Percentiles rank a stretch among this genome's conserved stretches.
These are phyloP conservation scores for Thumatha senex DNA, from an alignment of 2,888 invertebrate species.

Conservation along the genomic window DNA sequence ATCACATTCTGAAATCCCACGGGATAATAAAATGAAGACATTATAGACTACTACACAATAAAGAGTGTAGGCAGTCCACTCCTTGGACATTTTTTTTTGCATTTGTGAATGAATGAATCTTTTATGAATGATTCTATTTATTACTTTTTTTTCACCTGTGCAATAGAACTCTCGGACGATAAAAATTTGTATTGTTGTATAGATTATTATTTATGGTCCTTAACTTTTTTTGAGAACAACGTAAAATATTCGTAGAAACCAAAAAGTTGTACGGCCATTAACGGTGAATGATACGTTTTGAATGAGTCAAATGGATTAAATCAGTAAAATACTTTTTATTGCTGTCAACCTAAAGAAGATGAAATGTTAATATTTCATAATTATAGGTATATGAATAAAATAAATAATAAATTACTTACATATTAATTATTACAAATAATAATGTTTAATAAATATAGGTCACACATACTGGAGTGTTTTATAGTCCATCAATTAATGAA, in stretches of 20 bases:
- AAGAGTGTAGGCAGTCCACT: constrained; percentile 38
- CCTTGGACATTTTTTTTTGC: constrained; percentile 50
- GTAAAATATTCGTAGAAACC: constrained; percentile 29
- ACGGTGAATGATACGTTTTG: constrained; percentile 25
- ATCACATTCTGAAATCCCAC: constrained; percentile 60
- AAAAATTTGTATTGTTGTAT: constrained; percentile 78
- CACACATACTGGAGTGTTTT: too few species aligned
- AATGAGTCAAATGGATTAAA: constrained; percentile 16
- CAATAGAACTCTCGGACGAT: constrained; percentile 58
- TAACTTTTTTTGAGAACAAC: constrained; percentile 43
- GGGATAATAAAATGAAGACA: constrained; percentile 71
- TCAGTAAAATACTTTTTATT: constrained; percentile 7
- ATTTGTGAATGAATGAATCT: constrained; percentile 60
- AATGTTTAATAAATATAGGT: too few species aligned
- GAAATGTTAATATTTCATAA: too few species aligned
- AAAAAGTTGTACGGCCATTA: constrained; percentile 24
- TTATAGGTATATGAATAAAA: too few species aligned
- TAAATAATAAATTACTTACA: too few species aligned
- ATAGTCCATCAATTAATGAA: too few species aligned
- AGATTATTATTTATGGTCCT: constrained; percentile 70
- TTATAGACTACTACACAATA: constrained; percentile 67
- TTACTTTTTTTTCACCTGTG: constrained; percentile 65
- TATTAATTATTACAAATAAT: too few species aligned
- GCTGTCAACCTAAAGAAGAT: neutral
- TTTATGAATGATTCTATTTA: constrained; percentile 57